Evolutionary conservation across 2,113 vertebrate species (phyloP).

Genomic region (Paratilapia polleni): DNA sequence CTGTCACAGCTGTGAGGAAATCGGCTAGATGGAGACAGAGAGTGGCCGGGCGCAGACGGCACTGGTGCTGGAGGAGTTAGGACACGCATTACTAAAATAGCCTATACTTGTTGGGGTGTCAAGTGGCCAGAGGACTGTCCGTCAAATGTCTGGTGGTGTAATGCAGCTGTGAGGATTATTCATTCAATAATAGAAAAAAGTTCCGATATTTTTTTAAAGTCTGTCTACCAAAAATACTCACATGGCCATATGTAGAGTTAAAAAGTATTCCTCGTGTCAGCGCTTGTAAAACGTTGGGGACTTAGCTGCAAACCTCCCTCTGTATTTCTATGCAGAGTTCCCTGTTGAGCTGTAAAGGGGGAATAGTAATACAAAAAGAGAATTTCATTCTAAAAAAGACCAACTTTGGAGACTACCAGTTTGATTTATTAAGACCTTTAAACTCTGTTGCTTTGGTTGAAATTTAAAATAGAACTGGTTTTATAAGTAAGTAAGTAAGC

Average conservation of each 20-base stretch:
- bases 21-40: conserved; percentile 29
- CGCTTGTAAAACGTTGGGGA: not conserved
- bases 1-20: conserved; percentile 21
- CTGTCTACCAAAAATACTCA: not conserved
- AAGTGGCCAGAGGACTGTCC: conserved; percentile 32
- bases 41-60: not conserved
- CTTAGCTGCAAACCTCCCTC: not conserved
- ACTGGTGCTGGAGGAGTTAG: conserved; percentile 7
- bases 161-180: not conserved
- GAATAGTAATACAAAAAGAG: not conserved
- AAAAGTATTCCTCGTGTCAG: not conserved
- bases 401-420: not conserved
- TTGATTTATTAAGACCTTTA: not conserved
- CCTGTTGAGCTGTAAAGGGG: not conserved
- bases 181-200: not conserved
- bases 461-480: not conserved
- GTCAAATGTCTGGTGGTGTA: not conserved
- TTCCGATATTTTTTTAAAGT: not conserved
- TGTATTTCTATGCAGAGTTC: not conserved
- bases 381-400: not conserved
- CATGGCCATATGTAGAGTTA: not conserved
- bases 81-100: conserved; percentile 36
- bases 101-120: conserved; percentile 11
- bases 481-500: not conserved
- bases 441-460: not conserved